Evolutionary conservation across 2,888 invertebrate species (phyloP).

Genomic region (Trissoscelio sp.): DNA sequence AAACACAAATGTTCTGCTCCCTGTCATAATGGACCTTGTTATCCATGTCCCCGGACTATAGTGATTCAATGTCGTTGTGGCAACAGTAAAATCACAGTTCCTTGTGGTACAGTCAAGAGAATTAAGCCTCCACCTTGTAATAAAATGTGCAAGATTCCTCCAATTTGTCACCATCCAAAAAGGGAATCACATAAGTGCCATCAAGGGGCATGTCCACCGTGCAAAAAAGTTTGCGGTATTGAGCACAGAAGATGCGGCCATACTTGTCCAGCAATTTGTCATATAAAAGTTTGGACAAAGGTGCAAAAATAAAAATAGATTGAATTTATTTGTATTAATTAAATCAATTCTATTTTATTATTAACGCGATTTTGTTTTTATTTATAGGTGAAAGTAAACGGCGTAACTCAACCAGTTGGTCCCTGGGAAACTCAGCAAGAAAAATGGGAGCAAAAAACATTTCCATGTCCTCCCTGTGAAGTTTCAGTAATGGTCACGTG

Average conservation of each 20-base stretch:
- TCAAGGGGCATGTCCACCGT: conserved; percentile 92
- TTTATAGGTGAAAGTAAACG: conserved; percentile 83
- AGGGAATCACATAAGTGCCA: conserved; percentile 92
- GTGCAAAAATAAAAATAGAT: conserved; percentile 74
- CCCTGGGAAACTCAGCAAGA: conserved; percentile 86
- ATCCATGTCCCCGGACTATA: conserved; percentile 90
- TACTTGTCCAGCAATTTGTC: conserved; percentile 89
- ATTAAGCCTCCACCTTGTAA: conserved; percentile 92
- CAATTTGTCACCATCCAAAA: conserved; percentile 92
- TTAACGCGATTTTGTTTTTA: too few relatives aligned
- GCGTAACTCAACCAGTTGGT: conserved; percentile 85
- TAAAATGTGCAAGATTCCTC: conserved; percentile 89
- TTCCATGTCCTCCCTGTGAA: conserved; percentile 90
- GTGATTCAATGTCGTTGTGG: conserved; percentile 92
- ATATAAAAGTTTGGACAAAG: conserved; percentile 89
- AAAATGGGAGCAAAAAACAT: conserved; percentile 83
- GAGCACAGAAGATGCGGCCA: conserved; percentile 86
- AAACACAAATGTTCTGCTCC: conserved; percentile 93
- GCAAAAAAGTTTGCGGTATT: conserved; percentile 90
- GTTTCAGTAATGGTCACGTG: conserved; percentile 89
- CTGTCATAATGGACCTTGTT: conserved; percentile 93
- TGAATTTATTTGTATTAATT: background rate
- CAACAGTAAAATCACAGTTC: conserved; percentile 89
- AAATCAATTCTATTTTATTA: too few relatives aligned
- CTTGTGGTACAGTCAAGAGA: conserved; percentile 92